Evolutionary conservation across 2,113 vertebrate genomes (phyloP), one percentile per base, ranked within the genome.

Genomic region (Poeciliopsis turrubarensis): DNA sequence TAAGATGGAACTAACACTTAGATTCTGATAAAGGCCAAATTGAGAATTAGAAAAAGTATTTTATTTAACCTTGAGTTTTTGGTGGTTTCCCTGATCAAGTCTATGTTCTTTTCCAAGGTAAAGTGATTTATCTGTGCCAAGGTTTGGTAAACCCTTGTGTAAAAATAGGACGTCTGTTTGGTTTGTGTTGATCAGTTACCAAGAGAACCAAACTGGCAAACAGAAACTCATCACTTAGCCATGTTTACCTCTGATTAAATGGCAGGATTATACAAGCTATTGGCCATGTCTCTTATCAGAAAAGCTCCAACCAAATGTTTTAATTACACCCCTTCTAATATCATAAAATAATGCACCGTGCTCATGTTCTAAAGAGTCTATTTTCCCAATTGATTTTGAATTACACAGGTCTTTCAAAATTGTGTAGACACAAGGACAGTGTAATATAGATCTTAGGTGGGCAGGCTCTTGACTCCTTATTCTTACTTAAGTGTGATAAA

Each of bases 191-290:
- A 68, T 27, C 6, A 30, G 77, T 89, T 87, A 72, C 75, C 60
- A 47, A 74, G 83, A 77, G 34, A 80, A 84, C 67, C 69, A 75
- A 65, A 77, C 22, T 64, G 68, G 80, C 81, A 92, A 90, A 90
- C 78, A 88, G 57, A 84, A 77, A 83, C 32, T 63, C 79, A 86
- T 90, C 72, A 75, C 79, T 72, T 75, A 61, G 64, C 62, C 27
- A 70, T 88, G 79, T 91, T 91, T 87, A 54, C 80, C 44, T 73
- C 74, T 19, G 60, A 68, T 66, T 77, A 70, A 86, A 82, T 78
- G 72, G 63, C 0, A 32, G 71, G 44, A 70, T 65, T 6, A 57
- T 57, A 44, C 34, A 83, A 65, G 26, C 75, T 60, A 62, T 64
- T 69, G 60, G 64, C 10, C 39, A 54, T 79, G 75, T 75, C 30